A percentile compares a stretch with the other conserved stretches of the same genome.
Evolutionary conservation across 2,888 invertebrate genomes (phyloP).

Genomic region (Yponomeuta malinellus): DNA sequence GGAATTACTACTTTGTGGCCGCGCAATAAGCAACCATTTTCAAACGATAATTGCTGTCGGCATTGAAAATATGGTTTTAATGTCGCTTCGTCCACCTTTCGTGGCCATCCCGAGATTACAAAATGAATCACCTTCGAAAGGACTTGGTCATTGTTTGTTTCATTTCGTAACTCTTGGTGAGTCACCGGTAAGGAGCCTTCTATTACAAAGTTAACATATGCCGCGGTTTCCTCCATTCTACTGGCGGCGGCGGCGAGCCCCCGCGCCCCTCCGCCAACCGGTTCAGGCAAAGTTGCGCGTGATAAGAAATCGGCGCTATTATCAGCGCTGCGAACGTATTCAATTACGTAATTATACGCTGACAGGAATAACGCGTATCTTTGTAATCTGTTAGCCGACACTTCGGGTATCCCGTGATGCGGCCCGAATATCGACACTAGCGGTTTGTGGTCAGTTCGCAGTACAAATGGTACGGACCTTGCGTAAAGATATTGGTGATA

Average conservation of each 20-base stretch:
- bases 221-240: not conserved
- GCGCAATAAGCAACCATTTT: constrained; percentile 9
- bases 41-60: constrained; percentile 7
- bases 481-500: constrained; percentile 29
- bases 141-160: not conserved
- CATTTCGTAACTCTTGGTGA: not conserved
- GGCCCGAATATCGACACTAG: constrained; percentile 28
- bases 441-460: constrained; percentile 29
- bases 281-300: not conserved
- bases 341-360: constrained; percentile 29
- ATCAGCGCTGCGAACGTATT: constrained; percentile 26
- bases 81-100: not conserved
- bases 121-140: not conserved
- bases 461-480: constrained; percentile 23
- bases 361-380: constrained; percentile 29
- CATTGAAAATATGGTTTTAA: constrained; percentile 10
- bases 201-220: constrained; percentile 6
- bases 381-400: constrained; percentile 27
- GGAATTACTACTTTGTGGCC: constrained; percentile 14
- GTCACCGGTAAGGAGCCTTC: not conserved
- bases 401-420: constrained; percentile 27
- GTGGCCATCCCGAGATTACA: constrained; percentile 5
- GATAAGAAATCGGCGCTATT: constrained; percentile 12
- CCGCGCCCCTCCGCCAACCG: not conserved
- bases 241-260: not conserved